Evolutionary conservation across 1,140 invertebrate species (phyloP).

Genomic region (Hyles euphorbiae): DNA sequence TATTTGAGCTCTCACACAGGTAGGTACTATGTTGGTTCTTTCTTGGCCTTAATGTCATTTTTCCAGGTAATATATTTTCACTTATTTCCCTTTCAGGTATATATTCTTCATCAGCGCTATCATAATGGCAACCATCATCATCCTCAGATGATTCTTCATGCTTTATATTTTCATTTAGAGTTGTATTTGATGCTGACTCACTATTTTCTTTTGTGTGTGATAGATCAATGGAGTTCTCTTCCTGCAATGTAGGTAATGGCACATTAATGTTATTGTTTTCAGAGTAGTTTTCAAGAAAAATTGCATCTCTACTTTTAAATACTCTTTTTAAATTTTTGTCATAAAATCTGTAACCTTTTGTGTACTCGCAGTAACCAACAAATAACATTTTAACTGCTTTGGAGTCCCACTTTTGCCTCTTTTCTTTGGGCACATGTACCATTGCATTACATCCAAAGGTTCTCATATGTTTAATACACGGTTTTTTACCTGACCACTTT

Average conservation of each 20-base stretch:
- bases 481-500: conserved; percentile 33
- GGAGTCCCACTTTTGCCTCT: conserved; percentile 40
- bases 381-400: conserved; percentile 23
- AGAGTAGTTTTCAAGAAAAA: conserved; percentile 4
- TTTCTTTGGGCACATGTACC: conserved; percentile 41
- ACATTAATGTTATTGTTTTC: neutral
- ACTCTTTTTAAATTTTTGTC: conserved; percentile 9
- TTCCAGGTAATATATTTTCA: conserved; percentile 5
- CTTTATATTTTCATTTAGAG: too few species aligned
- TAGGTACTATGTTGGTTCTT: conserved; percentile 15
- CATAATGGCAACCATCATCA: too few species aligned
- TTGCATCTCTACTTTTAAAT: conserved; percentile 11
- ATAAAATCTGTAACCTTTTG: conserved; percentile 16
- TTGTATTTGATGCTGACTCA: too few species aligned
- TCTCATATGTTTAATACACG: conserved; percentile 26
- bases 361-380: conserved; percentile 14
- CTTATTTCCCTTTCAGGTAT: too few species aligned
- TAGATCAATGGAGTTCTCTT: too few species aligned
- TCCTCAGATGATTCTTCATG: too few species aligned
- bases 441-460: conserved; percentile 33
- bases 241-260: too few species aligned
- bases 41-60: conserved; percentile 19
- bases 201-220: too few species aligned
- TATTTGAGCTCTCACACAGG: conserved; percentile 11
- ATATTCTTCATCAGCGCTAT: too few species aligned